Evolutionary conservation across 2,888 invertebrate species (phyloP).

Genomic region (Marasmarcha lunaedactyla): DNA sequence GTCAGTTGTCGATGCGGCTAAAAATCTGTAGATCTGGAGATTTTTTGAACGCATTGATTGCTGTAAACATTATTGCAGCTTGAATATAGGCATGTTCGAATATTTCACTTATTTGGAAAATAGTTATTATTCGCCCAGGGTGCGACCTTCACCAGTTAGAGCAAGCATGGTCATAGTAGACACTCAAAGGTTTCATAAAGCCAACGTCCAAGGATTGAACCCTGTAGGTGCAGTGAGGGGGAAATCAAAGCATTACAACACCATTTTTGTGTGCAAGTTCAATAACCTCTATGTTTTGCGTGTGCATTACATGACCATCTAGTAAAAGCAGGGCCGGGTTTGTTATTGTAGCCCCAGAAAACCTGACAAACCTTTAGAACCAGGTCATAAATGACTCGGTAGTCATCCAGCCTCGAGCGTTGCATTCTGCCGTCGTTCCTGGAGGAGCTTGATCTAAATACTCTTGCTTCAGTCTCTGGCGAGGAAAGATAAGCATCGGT

Average conservation of each 20-base stretch:
- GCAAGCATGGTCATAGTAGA: conserved; percentile 16
- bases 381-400: conserved; percentile 12
- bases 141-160: too few relatives aligned
- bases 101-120: conserved; percentile 19
- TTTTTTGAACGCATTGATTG: conserved; percentile 16
- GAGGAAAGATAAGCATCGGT: conserved; percentile 23
- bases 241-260: conserved; percentile 17
- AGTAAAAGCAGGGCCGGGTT: conserved; percentile 8
- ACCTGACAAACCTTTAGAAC: conserved; percentile 11
- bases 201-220: conserved; percentile 14
- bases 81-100: conserved; percentile 18
- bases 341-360: not conserved
- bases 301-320: conserved; percentile 11
- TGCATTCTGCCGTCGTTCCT: conserved; percentile 2
- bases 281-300: conserved; percentile 12
- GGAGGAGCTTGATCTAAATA: conserved; percentile 17
- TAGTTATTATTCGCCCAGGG: conserved; percentile 16
- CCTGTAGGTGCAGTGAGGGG: conserved; percentile 17
- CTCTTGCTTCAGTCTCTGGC: conserved; percentile 20
- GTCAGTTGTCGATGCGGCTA: too few relatives aligned
- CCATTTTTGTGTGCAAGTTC: conserved; percentile 15
- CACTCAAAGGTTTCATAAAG: conserved; percentile 17
- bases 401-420: conserved; percentile 23
- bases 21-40: too few relatives aligned
- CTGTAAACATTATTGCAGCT: conserved; percentile 16